Percentiles rank a stretch among this genome's conserved stretches.
Evolutionary conservation across 2,797 vertebrate genomes (phyloP).

Genomic region (Pithecia hirsuta): DNA sequence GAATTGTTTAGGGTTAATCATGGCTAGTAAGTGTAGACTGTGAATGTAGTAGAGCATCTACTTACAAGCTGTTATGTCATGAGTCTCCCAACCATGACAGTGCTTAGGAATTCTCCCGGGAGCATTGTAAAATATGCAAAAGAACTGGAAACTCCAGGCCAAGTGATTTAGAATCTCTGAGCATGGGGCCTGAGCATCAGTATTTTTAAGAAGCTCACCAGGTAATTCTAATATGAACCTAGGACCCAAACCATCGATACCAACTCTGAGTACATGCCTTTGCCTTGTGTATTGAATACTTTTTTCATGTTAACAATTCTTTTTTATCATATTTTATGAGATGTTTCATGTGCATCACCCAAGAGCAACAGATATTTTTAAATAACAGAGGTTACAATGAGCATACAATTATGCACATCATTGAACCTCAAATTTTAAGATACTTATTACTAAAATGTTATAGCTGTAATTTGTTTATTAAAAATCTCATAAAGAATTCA

Average conservation of each 20-base stretch:
- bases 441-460: background rate
- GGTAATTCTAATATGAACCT: background rate
- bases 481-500: background rate
- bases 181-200: background rate
- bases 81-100: background rate
- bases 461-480: background rate
- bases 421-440: background rate
- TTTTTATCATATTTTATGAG: background rate
- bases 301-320: background rate
- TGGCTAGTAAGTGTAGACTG: background rate
- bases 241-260: background rate
- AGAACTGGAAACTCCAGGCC: background rate
- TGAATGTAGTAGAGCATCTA: background rate
- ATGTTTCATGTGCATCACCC: background rate
- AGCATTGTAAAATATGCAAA: background rate
- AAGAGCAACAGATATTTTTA: background rate
- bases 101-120: background rate
- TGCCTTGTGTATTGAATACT: background rate
- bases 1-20: background rate
- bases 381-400: background rate
- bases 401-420: background rate
- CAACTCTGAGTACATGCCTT: background rate
- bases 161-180: background rate
- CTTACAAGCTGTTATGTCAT: background rate
- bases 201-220: background rate